These are phyloP conservation scores for Palythoa grandiflora DNA, from an alignment of 92 coral and sea anemone genomes.

Conservation along the genomic window DNA sequence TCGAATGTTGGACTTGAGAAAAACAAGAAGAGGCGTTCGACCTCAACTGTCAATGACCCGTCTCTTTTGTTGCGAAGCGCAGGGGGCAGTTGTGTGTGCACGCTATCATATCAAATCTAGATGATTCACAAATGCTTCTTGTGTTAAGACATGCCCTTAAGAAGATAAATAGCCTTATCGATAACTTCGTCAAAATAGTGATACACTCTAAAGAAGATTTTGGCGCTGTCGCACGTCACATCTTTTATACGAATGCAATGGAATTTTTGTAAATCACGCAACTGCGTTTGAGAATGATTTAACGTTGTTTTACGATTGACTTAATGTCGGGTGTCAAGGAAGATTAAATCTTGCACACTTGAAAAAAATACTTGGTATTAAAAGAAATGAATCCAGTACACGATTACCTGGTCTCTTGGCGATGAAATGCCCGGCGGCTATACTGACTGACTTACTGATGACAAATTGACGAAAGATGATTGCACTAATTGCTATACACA, in stretches of 20 bases:
- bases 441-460: background rate
- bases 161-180: slow-evolving; percentile 86
- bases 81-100: slow-evolving; percentile 49
- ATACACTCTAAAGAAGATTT: slow-evolving; percentile 15
- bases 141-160: slow-evolving; percentile 63
- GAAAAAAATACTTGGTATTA: slow-evolving; percentile 43
- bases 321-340: slow-evolving; percentile 36
- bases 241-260: slow-evolving; percentile 32
- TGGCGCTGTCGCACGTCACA: slow-evolving; percentile 35
- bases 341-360: slow-evolving; percentile 44
- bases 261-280: slow-evolving; percentile 49
- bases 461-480: slow-evolving; percentile 46
- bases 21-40: slow-evolving; percentile 32
- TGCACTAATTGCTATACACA: slow-evolving; percentile 34
- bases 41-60: slow-evolving; percentile 35
- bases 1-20: slow-evolving; percentile 43
- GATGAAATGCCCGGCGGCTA: slow-evolving; percentile 46
- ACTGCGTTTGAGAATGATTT: slow-evolving; percentile 27
- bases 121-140: slow-evolving; percentile 66
- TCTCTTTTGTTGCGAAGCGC: slow-evolving; percentile 57
- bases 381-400: slow-evolving; percentile 8
- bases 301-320: slow-evolving; percentile 39
- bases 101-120: slow-evolving; percentile 70
- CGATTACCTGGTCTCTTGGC: slow-evolving; percentile 22
- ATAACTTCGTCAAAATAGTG: slow-evolving; percentile 62